Conservation (phyloP, 2,113 vertebrate genomes). For the Opisthocomus hoazin region DNA sequence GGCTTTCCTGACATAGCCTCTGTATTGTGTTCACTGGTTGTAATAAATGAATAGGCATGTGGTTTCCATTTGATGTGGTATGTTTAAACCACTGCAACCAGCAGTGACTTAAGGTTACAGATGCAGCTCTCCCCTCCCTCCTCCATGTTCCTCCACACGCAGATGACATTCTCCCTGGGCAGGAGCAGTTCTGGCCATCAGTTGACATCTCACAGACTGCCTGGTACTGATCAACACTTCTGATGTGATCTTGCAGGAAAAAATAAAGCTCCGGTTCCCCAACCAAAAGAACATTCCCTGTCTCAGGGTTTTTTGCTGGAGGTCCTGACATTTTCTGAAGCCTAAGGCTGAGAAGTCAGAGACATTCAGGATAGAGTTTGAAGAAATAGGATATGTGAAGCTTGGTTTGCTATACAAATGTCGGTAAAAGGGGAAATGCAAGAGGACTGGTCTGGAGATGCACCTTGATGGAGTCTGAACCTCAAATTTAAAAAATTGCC, state of each 20-base stretch:
- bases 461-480: not conserved
- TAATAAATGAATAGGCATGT: slow-evolving; percentile 28
- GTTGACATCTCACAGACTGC: slow-evolving; percentile 49
- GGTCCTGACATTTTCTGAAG: slow-evolving; percentile 45
- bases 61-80: not conserved
- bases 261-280: not conserved
- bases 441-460: not conserved
- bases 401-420: not conserved
- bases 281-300: slow-evolving; percentile 18
- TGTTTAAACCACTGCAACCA: not conserved
- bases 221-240: slow-evolving; percentile 33
- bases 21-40: not conserved
- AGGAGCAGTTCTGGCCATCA: slow-evolving; percentile 37
- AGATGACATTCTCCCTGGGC: slow-evolving; percentile 16
- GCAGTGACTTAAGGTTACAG: slow-evolving; percentile 4
- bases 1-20: slow-evolving; percentile 17
- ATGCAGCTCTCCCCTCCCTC: not conserved
- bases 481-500: not conserved
- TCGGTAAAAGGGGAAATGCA: not conserved
- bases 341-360: slow-evolving; percentile 1
- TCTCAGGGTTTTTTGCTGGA: slow-evolving; percentile 3
- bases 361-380: not conserved
- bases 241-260: slow-evolving; percentile 24
- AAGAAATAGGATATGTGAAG: not conserved
- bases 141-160: not conserved